Conservation (phyloP, 2,888 invertebrate species). For the Anoncus sp. region DNA sequence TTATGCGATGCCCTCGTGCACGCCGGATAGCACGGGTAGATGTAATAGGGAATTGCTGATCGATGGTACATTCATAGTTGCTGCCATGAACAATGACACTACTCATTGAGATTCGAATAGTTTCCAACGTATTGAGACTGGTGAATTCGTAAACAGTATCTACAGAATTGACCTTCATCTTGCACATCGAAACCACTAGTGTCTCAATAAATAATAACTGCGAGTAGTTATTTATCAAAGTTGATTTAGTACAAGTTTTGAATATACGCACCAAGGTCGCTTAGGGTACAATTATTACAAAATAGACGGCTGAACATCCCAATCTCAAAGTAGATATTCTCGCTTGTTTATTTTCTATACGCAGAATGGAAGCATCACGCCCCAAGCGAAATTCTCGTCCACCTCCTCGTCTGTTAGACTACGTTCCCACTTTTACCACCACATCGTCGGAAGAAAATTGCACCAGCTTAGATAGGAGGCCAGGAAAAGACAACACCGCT, state of each 20-base stretch:
- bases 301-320: neutral
- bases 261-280: too few species aligned
- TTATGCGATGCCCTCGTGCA: constrained; percentile 21
- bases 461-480: neutral
- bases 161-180: too few species aligned
- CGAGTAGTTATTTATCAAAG: too few species aligned
- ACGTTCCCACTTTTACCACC: constrained; percentile 7
- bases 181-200: too few species aligned
- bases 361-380: neutral
- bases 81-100: too few species aligned
- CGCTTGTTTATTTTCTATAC: neutral
- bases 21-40: neutral
- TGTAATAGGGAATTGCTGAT: constrained; percentile 10
- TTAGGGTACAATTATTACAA: too few species aligned
- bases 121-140: too few species aligned
- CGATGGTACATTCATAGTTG: constrained; percentile 18
- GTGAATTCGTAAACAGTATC: too few species aligned
- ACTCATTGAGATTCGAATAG: too few species aligned
- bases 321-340: neutral
- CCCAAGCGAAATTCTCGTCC: neutral
- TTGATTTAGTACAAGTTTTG: too few species aligned
- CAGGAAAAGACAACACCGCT: neutral
- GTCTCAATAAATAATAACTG: too few species aligned
- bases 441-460: constrained; percentile 7
- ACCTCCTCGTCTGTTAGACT: neutral